Evolutionary conservation across 1,140 invertebrate genomes (phyloP).

Genomic region (Tribolium madens): DNA sequence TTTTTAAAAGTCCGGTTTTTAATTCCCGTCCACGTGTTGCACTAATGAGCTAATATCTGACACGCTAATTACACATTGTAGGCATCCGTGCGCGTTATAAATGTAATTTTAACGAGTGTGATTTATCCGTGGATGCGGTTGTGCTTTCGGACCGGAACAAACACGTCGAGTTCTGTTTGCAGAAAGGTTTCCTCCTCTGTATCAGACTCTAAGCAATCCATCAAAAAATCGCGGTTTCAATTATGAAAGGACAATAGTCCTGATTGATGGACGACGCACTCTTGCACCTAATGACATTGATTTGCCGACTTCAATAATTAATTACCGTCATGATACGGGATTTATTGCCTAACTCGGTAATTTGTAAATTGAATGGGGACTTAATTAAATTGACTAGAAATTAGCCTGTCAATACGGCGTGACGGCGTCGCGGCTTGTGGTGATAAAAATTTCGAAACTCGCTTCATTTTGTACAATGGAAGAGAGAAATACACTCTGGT

Average conservation of each 20-base stretch:
- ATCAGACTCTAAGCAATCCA: neutral
- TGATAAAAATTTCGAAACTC: constrained; percentile 10
- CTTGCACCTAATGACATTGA: constrained; percentile 42
- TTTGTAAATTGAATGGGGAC: constrained; percentile 47
- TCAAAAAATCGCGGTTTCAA: constrained; percentile 17
- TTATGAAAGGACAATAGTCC: constrained; percentile 15
- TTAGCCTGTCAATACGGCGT: constrained; percentile 47
- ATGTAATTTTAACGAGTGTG: constrained; percentile 32
- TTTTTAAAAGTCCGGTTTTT: neutral
- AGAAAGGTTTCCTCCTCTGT: neutral
- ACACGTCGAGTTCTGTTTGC: constrained; percentile 28
- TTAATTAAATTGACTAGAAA: constrained; percentile 48
- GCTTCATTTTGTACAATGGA: constrained; percentile 22
- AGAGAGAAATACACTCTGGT: constrained; percentile 4
- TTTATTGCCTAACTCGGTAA: constrained; percentile 46
- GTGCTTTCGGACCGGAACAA: constrained; percentile 29
- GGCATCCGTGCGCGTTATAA: constrained; percentile 13
- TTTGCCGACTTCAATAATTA: constrained; percentile 49
- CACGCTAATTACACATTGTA: constrained; percentile 32
- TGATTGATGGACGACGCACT: constrained; percentile 37
- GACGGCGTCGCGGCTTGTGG: neutral
- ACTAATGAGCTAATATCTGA: constrained; percentile 38
- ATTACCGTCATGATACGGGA: constrained; percentile 46
- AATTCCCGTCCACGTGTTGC: constrained; percentile 28
- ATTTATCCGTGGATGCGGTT: constrained; percentile 27